Conservation (phyloP, 2,888 invertebrate genomes). For the Seira ritae region DNA sequence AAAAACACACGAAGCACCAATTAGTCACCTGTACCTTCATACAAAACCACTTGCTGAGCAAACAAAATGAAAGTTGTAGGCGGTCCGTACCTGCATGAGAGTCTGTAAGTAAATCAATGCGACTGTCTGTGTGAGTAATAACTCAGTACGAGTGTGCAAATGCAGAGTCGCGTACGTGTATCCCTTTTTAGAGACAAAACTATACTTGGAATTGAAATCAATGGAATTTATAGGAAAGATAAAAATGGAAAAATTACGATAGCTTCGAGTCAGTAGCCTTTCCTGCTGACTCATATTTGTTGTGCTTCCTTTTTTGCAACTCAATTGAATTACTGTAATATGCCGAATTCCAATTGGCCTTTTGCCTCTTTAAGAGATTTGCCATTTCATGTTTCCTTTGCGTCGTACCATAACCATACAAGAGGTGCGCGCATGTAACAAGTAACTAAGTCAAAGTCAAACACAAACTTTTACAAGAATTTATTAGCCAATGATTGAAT, state of each 20-base stretch:
- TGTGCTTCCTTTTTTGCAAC: not conserved
- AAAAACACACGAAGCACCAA: not conserved
- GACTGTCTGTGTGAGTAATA: not conserved
- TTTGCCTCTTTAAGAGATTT: too few species aligned
- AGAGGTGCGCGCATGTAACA: too few species aligned
- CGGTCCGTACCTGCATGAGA: too few species aligned
- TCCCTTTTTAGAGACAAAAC: not conserved
- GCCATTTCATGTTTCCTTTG: too few species aligned
- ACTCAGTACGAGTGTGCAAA: too few species aligned
- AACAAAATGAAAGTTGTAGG: constrained; percentile 11
- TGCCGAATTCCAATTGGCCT: too few species aligned
- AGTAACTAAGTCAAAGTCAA: too few species aligned
- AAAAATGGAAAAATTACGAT: not conserved
- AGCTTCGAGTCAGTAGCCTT: not conserved
- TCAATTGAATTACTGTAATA: too few species aligned
- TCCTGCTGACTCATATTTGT: not conserved
- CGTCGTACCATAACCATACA: too few species aligned
- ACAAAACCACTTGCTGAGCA: constrained; percentile 5
- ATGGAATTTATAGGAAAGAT: not conserved
- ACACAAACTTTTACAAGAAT: too few species aligned
- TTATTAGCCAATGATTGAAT: too few species aligned
- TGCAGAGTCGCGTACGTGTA: not conserved
- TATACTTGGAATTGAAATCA: too few species aligned
- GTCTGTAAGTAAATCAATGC: not conserved
- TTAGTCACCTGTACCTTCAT: not conserved